Conservation (phyloP, 2,797 vertebrate genomes). For the Pseudochaenichthys georgianus region DNA sequence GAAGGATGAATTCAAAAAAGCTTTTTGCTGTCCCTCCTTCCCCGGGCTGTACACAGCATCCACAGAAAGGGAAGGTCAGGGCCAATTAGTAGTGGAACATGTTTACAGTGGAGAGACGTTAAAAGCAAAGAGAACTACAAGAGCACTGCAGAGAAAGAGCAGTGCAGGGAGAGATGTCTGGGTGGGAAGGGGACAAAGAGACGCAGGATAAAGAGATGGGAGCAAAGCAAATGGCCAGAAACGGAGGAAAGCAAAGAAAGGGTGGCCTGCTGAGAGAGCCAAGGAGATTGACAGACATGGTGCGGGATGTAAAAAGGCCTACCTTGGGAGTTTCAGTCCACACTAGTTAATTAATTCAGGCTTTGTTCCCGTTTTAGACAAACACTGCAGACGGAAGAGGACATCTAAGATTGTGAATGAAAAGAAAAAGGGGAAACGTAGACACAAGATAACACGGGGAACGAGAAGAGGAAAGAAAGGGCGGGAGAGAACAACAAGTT, state of each 20-base stretch:
- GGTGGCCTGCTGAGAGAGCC: slow-evolving; percentile 56
- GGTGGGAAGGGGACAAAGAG: slow-evolving; percentile 40
- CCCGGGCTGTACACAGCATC: slow-evolving; percentile 35
- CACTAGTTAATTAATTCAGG: slow-evolving; percentile 79
- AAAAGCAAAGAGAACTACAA: slow-evolving; percentile 41
- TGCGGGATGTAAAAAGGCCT: slow-evolving; percentile 60
- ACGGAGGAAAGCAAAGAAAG: slow-evolving; percentile 46
- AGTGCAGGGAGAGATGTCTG: slow-evolving; percentile 25
- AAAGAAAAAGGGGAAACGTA: slow-evolving; percentile 22
- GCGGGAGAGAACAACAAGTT: slow-evolving; percentile 51
- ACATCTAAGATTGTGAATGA: slow-evolving; percentile 42
- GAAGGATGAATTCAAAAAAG: slow-evolving; percentile 52
- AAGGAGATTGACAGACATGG: slow-evolving; percentile 67
- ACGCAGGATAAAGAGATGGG: neutral
- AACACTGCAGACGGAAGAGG: slow-evolving; percentile 58
- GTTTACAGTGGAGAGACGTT: slow-evolving; percentile 29
- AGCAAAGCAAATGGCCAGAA: slow-evolving; percentile 27
- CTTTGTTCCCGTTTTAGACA: slow-evolving; percentile 76
- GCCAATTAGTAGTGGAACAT: slow-evolving; percentile 55
- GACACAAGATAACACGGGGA: slow-evolving; percentile 29
- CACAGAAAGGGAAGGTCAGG: slow-evolving; percentile 58
- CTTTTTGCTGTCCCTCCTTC: slow-evolving; percentile 51
- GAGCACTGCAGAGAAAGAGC: slow-evolving; percentile 12
- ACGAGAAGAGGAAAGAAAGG: slow-evolving; percentile 12
- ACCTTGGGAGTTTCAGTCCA: slow-evolving; percentile 68